Conservation (phyloP, 2,888 invertebrate species). For the Oscheius sp. region DNA sequence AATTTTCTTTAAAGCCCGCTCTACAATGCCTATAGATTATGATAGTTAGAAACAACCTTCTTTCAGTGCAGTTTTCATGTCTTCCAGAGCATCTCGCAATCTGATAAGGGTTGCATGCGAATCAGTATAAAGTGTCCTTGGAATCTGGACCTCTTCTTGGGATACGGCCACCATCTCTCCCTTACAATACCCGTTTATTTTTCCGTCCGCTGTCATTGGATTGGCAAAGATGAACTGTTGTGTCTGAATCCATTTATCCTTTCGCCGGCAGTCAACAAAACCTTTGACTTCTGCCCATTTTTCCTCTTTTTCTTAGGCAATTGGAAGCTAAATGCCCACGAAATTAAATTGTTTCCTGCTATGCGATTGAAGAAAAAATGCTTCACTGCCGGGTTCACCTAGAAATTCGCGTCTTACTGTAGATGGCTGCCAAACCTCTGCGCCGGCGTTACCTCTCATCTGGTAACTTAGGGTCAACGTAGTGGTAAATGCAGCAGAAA, state of each 20-base stretch:
- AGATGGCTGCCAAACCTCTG: conserved; percentile 44
- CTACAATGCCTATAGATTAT: conserved; percentile 42
- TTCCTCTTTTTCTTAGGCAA: conserved; percentile 45
- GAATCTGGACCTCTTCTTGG: not conserved
- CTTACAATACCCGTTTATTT: conserved; percentile 31
- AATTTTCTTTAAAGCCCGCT: conserved; percentile 62
- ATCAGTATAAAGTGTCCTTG: not conserved
- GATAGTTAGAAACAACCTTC: conserved; percentile 1
- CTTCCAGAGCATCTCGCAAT: conserved; percentile 18
- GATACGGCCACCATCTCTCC: conserved; percentile 15
- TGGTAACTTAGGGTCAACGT: conserved; percentile 68
- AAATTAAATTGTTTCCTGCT: conserved; percentile 57
- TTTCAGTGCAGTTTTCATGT: conserved; percentile 18
- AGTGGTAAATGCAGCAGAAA: conserved; percentile 69
- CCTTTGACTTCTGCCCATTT: conserved; percentile 6
- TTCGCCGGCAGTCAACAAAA: not conserved
- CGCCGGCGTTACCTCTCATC: conserved; percentile 68
- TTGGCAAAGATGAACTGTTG: conserved; percentile 29
- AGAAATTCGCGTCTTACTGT: conserved; percentile 10
- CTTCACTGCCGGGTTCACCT: conserved; percentile 59
- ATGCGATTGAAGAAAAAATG: conserved; percentile 64
- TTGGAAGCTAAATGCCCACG: conserved; percentile 67
- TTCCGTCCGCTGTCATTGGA: conserved; percentile 14
- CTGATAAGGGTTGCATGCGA: conserved; percentile 8
- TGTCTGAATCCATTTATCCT: not conserved